Evolutionary conservation across 2,888 invertebrate species (phyloP).

Genomic region (Carabus problematicus): DNA sequence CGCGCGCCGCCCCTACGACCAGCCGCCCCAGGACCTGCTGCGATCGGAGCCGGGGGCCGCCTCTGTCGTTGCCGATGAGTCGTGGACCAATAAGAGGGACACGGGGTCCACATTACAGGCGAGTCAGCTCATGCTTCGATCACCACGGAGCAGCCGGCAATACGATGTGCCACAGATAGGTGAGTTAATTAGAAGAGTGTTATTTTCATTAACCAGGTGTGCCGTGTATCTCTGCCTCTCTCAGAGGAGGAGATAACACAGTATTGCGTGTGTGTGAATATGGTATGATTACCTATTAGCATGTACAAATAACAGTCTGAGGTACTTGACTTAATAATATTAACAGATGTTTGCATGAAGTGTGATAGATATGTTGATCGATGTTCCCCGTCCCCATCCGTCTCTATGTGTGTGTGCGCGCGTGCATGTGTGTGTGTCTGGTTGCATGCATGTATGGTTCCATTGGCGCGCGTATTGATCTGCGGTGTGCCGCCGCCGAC

Average conservation of each 20-base stretch:
- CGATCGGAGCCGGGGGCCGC: conserved; percentile 58
- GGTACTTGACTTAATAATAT: no score
- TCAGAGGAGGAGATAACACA: background rate
- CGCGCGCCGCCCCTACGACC: conserved; percentile 57
- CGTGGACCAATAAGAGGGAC: conserved; percentile 45
- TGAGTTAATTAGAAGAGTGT: conserved; percentile 54
- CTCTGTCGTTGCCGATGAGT: conserved; percentile 55
- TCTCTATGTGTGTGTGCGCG: no score
- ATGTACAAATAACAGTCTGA: no score
- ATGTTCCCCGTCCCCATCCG: no score
- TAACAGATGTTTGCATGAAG: no score
- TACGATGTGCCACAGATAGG: conserved; percentile 90
- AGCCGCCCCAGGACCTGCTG: conserved; percentile 48
- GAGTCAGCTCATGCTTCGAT: conserved; percentile 80
- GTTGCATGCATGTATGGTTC: background rate
- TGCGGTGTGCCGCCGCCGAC: conserved; percentile 19
- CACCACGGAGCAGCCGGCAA: conserved; percentile 76
- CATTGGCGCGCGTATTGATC: conserved; percentile 29
- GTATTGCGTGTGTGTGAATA: no score
- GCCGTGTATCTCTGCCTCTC: background rate
- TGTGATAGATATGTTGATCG: conserved; percentile 1
- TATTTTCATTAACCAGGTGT: background rate
- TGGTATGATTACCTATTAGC: no score
- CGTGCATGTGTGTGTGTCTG: no score
- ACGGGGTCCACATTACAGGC: conserved; percentile 12